These are phyloP conservation scores for Xenentodon cancila DNA, from an alignment of 2,797 vertebrate genomes.

Conservation along the genomic window DNA sequence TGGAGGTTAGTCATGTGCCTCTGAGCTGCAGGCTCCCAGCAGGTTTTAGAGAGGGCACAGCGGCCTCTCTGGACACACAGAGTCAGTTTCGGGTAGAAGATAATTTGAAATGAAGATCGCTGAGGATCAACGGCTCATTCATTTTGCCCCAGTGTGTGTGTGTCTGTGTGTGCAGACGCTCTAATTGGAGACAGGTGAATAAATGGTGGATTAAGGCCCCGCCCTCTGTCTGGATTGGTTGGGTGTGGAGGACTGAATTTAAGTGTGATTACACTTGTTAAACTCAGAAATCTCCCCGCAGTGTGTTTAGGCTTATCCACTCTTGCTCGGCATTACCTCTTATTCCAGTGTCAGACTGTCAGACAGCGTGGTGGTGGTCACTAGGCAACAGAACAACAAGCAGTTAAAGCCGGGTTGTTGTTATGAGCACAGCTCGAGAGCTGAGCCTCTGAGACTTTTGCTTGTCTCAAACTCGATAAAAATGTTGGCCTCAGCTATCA, in stretches of 20 bases:
- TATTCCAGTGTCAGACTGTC: conserved; percentile 46
- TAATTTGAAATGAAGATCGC: conserved; percentile 10
- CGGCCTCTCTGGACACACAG: no score
- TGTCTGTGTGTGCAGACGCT: conserved; percentile 28
- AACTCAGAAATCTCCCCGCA: conserved; percentile 30
- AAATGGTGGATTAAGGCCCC: conserved; percentile 70
- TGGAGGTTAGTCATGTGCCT: no score
- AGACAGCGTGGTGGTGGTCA: conserved; percentile 2
- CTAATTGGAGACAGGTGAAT: conserved; percentile 68
- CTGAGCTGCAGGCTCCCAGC: no score
- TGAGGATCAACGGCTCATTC: conserved; percentile 8
- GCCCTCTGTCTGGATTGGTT: conserved; percentile 72
- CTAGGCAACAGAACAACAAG: conserved; percentile 42
- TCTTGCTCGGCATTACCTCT: conserved; percentile 20
- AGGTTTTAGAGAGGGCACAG: background rate
- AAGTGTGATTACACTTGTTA: conserved; percentile 54
- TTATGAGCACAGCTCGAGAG: background rate
- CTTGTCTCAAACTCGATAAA: no score
- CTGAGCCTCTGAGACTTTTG: no score
- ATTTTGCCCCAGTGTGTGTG: background rate
- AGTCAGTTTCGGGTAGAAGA: background rate
- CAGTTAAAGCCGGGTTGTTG: background rate
- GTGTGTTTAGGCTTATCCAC: conserved; percentile 51
- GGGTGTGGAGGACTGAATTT: conserved; percentile 59
- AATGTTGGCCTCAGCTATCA: no score